A percentile compares a stretch with the other conserved stretches of the same genome.
phyloP scores from a whole-genome alignment of 2,888 invertebrate genomes.

The Clostera curtula region DNA sequence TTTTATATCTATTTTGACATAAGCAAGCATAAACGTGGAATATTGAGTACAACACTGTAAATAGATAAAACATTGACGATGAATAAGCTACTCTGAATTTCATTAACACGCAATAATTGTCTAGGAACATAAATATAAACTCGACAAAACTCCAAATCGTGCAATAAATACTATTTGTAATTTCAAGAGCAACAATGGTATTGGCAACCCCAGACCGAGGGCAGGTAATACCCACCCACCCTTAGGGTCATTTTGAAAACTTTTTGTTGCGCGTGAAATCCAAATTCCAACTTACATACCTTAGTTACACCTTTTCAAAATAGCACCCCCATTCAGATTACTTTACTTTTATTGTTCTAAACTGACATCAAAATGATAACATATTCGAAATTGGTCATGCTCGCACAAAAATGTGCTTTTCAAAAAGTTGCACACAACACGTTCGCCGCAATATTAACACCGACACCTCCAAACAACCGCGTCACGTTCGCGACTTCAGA shows the following conservation, averaged over 20 bases:
- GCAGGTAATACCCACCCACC: background rate
- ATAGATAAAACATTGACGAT: background rate
- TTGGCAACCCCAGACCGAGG: background rate
- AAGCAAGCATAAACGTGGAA: no score
- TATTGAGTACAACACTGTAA: no score
- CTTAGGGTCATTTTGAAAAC: background rate
- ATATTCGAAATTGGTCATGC: slow-evolving; percentile 38
- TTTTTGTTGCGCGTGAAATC: slow-evolving; percentile 34
- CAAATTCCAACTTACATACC: slow-evolving; percentile 40
- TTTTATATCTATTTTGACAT: no score
- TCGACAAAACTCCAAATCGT: slow-evolving; percentile 55
- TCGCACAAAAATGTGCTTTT: slow-evolving; percentile 12
- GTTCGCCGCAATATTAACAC: background rate
- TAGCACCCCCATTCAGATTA: slow-evolving; percentile 66
- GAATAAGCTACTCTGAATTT: slow-evolving; percentile 7
- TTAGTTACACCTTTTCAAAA: slow-evolving; percentile 58
- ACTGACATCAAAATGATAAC: slow-evolving; percentile 30
- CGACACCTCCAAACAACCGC: slow-evolving; percentile 2
- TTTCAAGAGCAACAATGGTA: slow-evolving; percentile 20
- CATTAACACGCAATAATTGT: slow-evolving; percentile 27
- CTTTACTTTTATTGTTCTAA: slow-evolving; percentile 28
- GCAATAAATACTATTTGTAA: slow-evolving; percentile 38
- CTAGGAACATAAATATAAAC: slow-evolving; percentile 62
- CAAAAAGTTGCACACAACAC: slow-evolving; percentile 4
- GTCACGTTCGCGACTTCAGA: slow-evolving; percentile 13